Conservation (phyloP, 92 coral and sea anemone genomes). For the Diadumene lineata region DNA sequence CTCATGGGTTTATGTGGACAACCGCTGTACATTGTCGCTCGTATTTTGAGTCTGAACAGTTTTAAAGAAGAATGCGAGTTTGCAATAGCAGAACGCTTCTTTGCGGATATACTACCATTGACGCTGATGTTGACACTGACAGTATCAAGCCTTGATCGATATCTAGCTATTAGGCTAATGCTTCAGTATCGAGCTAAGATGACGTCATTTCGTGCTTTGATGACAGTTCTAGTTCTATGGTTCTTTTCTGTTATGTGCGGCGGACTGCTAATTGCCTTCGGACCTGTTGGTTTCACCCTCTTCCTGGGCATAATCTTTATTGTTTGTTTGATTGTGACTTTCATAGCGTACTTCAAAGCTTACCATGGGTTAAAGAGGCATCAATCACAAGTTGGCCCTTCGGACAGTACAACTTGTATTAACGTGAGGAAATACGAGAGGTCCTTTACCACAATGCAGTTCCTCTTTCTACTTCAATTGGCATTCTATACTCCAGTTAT, state of each 20-base stretch:
- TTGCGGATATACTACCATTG: slow-evolving; percentile 24
- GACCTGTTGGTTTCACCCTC: background rate
- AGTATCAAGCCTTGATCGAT: slow-evolving; percentile 31
- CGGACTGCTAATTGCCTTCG: background rate
- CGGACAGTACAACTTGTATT: slow-evolving; percentile 22
- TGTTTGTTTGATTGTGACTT: slow-evolving; percentile 34
- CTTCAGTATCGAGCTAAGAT: slow-evolving; percentile 36
- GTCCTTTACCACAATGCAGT: slow-evolving; percentile 40
- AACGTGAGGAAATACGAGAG: slow-evolving; percentile 43
- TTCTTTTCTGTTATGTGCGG: slow-evolving; percentile 12
- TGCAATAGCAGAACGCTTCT: slow-evolving; percentile 9
- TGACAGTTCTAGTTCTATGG: slow-evolving; percentile 14
- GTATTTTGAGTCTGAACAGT: slow-evolving; percentile 4
- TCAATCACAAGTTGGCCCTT: slow-evolving; percentile 18
- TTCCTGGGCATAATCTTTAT: slow-evolving; percentile 18
- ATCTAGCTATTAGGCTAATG: slow-evolving; percentile 38
- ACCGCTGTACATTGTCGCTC: slow-evolving; percentile 42
- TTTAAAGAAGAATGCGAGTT: background rate
- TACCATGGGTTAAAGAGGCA: slow-evolving; percentile 26
- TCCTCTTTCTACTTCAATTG: slow-evolving; percentile 35
- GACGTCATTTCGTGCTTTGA: slow-evolving; percentile 44
- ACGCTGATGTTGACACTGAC: slow-evolving; percentile 31
- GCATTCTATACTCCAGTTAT: slow-evolving; percentile 40
- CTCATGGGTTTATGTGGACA: slow-evolving; percentile 36
- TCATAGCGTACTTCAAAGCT: slow-evolving; percentile 34